Conservation (phyloP, 2,888 invertebrate genomes). For the Ischnus inquisitorius region DNA sequence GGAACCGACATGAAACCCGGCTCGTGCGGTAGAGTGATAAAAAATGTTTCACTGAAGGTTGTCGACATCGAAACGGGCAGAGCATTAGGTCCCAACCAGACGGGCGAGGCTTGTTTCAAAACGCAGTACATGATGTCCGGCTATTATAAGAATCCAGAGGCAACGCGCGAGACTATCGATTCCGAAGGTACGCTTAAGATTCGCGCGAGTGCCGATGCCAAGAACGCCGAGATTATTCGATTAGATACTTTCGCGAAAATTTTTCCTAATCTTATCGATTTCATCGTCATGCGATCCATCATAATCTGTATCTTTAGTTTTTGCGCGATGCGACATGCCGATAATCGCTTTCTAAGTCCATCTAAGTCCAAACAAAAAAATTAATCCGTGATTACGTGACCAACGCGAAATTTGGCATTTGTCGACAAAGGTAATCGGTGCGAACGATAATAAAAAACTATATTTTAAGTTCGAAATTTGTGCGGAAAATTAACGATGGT, state of each 20-base stretch:
- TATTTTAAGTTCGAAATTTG: no score
- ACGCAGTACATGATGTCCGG: slow-evolving; percentile 66
- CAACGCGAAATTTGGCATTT: no score
- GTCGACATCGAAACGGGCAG: slow-evolving; percentile 68
- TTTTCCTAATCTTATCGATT: no score
- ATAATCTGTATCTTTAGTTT: no score
- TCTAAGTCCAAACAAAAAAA: no score
- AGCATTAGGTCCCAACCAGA: slow-evolving; percentile 70
- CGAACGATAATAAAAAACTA: no score
- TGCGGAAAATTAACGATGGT: no score
- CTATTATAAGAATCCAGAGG: slow-evolving; percentile 71
- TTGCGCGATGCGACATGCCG: no score
- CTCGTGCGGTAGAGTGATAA: slow-evolving; percentile 69
- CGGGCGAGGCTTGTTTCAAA: slow-evolving; percentile 71
- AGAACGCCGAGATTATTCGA: not conserved
- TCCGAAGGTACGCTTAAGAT: slow-evolving; percentile 61
- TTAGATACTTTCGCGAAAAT: not conserved
- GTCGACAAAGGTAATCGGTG: no score
- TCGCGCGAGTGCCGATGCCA: not conserved
- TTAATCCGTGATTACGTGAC: no score
- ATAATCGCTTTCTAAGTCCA: no score
- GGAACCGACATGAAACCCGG: slow-evolving; percentile 53
- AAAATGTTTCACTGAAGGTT: slow-evolving; percentile 70
- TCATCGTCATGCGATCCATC: no score
- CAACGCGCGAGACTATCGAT: slow-evolving; percentile 72